Conservation (phyloP, 1,140 invertebrate species). For the Apis cerana region DNA sequence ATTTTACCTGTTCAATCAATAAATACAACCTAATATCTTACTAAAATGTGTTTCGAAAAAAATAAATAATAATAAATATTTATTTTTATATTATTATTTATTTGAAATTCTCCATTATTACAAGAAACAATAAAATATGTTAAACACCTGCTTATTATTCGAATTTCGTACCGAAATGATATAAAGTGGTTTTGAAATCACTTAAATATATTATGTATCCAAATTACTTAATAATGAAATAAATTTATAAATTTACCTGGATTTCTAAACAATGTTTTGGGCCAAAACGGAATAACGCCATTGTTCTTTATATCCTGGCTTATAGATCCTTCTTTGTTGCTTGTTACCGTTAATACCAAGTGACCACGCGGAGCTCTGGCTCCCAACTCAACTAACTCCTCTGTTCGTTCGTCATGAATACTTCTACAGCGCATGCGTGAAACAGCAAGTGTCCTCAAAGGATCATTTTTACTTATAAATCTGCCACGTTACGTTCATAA, state of each 20-base stretch:
- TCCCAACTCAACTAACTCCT: constrained; percentile 70
- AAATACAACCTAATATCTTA: neutral
- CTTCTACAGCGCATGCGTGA: constrained; percentile 37
- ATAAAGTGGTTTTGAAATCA: constrained; percentile 21
- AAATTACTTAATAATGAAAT: neutral
- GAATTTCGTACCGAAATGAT: constrained; percentile 52
- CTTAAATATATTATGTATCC: constrained; percentile 32
- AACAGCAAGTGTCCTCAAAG: constrained; percentile 21
- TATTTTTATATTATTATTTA: neutral
- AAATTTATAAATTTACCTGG: constrained; percentile 61
- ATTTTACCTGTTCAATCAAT: too few species aligned
- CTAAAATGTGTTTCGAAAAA: neutral
- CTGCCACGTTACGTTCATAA: constrained; percentile 12
- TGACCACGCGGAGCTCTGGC: constrained; percentile 73
- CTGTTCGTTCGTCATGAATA: constrained; percentile 38
- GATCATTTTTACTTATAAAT: constrained; percentile 24
- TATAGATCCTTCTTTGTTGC: constrained; percentile 45
- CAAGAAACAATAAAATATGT: neutral
- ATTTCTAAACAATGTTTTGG: constrained; percentile 73
- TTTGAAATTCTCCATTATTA: neutral
- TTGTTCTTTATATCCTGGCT: constrained; percentile 65
- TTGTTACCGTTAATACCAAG: constrained; percentile 57
- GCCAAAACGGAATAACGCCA: constrained; percentile 79
- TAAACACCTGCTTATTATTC: constrained; percentile 38
- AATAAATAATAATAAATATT: neutral